These are phyloP conservation scores for Pionites leucogaster DNA, from an alignment of 2,113 vertebrate species.

Conservation along the genomic window DNA sequence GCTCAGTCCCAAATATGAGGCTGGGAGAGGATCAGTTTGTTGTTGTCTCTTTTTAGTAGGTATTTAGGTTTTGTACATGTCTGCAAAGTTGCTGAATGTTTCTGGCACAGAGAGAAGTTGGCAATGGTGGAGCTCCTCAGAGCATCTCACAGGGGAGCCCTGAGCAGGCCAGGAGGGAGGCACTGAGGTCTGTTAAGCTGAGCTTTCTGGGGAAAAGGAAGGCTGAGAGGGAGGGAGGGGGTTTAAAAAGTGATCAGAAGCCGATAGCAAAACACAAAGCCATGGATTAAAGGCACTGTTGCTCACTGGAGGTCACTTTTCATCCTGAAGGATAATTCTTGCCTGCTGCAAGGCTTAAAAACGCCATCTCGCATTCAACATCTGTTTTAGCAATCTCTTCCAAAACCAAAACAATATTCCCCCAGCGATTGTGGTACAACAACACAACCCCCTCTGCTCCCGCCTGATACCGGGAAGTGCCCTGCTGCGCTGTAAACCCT, in stretches of 20 bases:
- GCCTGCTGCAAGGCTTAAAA: conserved; percentile 51
- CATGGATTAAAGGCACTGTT: not conserved
- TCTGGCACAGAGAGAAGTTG: not conserved
- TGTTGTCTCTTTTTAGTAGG: not conserved
- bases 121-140: not conserved
- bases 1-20: fast-evolving
- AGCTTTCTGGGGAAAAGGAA: not conserved
- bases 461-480: conserved; percentile 39
- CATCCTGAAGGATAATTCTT: conserved; percentile 34
- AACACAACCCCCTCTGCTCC: conserved; percentile 40
- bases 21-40: not conserved
- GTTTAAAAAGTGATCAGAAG: not conserved
- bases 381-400: conserved; percentile 76
- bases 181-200: not conserved
- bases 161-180: not conserved
- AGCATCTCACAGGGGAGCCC: not conserved
- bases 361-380: conserved; percentile 56
- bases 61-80: not conserved
- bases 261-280: not conserved
- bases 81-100: not conserved
- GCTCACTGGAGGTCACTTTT: conserved; percentile 40
- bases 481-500: conserved; percentile 21
- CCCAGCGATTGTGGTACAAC: conserved; percentile 61
- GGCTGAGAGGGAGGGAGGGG: not conserved
- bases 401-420: conserved; percentile 74